These are phyloP conservation scores for Nixonia krombeini DNA, from an alignment of 1,140 invertebrate species.

Conservation along the genomic window DNA sequence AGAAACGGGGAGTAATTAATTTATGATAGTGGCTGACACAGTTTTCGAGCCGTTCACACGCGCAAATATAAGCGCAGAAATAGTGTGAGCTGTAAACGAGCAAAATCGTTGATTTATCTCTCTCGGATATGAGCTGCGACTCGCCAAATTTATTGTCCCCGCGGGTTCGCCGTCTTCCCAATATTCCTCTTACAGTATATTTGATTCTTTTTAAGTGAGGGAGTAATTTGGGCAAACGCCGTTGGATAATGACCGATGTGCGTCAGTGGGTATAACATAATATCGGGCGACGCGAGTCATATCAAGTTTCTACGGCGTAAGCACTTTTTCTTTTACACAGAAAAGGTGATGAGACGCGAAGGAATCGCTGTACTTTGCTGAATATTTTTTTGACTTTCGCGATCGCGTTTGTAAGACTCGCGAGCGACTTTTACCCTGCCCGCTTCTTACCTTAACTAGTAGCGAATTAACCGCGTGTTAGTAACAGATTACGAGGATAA, in stretches of 20 bases:
- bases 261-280: slow-evolving; percentile 25
- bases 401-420: no score
- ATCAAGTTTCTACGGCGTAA: slow-evolving; percentile 37
- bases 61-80: no score
- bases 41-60: no score
- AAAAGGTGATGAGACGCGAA: slow-evolving; percentile 24
- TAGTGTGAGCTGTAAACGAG: no score
- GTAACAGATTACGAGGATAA: no score
- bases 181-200: not conserved
- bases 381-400: slow-evolving; percentile 23
- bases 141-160: not conserved
- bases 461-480: no score
- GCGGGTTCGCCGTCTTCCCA: no score
- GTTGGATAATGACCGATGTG: slow-evolving; percentile 12
- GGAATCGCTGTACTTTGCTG: slow-evolving; percentile 18
- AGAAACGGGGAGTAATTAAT: no score
- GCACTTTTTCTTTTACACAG: slow-evolving; percentile 30
- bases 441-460: no score
- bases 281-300: slow-evolving; percentile 23
- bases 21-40: no score
- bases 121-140: no score
- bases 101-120: no score
- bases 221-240: not conserved
- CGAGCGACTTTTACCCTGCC: not conserved
- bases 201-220: not conserved